phyloP scores from a whole-genome alignment of 2,113 vertebrate species.

The Apodemus sylvaticus region DNA sequence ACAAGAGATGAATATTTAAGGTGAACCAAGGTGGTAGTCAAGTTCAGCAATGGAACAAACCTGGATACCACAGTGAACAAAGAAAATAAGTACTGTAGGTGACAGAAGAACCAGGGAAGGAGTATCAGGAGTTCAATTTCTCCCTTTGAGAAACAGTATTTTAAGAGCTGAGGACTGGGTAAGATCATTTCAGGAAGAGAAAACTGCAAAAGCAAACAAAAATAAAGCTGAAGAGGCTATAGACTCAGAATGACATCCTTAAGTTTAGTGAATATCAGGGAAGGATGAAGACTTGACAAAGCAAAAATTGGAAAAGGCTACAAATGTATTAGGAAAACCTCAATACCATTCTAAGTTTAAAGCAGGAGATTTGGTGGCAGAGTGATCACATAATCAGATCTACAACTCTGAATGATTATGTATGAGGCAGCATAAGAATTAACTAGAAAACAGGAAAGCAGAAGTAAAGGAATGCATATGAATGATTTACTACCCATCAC shows the following conservation, averaged over 20 bases:
- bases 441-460: neutral
- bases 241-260: neutral
- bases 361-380: neutral
- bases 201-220: neutral
- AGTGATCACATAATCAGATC: neutral
- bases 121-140: neutral
- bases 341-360: neutral
- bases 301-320: neutral
- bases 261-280: neutral
- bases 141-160: neutral
- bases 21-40: neutral
- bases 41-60: neutral
- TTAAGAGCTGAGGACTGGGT: neutral
- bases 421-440: neutral
- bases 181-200: slow-evolving; percentile 2
- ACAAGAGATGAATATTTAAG: neutral
- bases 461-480: neutral
- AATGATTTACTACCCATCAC: neutral
- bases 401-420: neutral
- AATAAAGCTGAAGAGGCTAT: neutral
- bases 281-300: neutral
- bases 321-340: neutral
- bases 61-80: neutral
- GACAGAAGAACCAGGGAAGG: neutral
- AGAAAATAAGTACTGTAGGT: neutral